These are phyloP conservation scores for Tachina fera DNA, from an alignment of 2,888 invertebrate species.

Conservation along the genomic window DNA sequence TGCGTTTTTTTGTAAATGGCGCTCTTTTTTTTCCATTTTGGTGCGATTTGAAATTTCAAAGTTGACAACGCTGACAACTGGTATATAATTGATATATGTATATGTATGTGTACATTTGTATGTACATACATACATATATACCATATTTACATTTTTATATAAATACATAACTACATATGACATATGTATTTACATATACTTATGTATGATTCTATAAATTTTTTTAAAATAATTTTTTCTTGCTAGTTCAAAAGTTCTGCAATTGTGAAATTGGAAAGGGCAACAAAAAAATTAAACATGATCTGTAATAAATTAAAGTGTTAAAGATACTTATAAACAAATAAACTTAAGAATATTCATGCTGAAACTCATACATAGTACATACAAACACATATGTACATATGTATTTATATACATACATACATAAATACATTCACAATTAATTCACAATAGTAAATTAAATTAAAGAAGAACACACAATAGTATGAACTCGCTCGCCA, in stretches of 20 bases:
- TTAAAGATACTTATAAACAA: constrained; percentile 66
- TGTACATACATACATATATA: background rate
- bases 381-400: too few species aligned
- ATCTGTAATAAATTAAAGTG: constrained; percentile 48
- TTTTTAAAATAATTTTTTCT: constrained; percentile 12
- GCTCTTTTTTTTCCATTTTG: too few species aligned
- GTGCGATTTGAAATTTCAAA: too few species aligned
- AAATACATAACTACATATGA: background rate
- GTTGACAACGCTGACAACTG: too few species aligned
- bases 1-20: too few species aligned
- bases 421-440: background rate
- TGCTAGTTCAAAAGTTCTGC: constrained; percentile 54
- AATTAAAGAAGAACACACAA: background rate
- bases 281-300: constrained; percentile 14
- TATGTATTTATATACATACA: too few species aligned
- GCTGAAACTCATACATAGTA: background rate
- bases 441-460: background rate
- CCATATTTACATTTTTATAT: background rate
- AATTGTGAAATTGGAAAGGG: constrained; percentile 54
- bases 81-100: background rate
- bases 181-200: background rate
- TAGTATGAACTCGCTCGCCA: constrained; percentile 1
- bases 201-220: constrained; percentile 5
- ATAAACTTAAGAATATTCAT: constrained; percentile 51
- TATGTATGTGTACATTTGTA: background rate